Evolutionary conservation across 1,140 invertebrate genomes (phyloP).

Genomic region (Penaeus vannamei): DNA sequence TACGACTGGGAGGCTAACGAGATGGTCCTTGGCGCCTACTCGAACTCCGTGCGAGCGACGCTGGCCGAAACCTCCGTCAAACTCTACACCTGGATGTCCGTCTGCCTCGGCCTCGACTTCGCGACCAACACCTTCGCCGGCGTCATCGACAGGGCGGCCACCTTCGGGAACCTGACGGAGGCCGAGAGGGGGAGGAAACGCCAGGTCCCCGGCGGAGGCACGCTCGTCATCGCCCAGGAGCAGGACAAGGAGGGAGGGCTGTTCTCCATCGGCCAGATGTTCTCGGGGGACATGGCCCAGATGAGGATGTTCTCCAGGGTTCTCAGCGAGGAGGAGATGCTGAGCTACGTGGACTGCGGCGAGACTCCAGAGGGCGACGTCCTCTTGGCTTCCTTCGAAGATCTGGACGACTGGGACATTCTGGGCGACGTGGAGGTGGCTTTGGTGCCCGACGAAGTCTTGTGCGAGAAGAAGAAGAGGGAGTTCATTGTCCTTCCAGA

Average conservation of each 20-base stretch:
- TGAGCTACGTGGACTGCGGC: constrained; percentile 11
- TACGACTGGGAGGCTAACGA: constrained; percentile 14
- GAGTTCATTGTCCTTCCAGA: constrained; percentile 37
- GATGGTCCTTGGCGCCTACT: not conserved
- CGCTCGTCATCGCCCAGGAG: constrained; percentile 42
- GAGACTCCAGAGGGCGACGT: not conserved
- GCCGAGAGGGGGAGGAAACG: not conserved
- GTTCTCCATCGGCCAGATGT: constrained; percentile 22
- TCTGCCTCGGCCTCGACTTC: constrained; percentile 14
- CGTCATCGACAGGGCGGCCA: not conserved
- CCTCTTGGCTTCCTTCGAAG: not conserved
- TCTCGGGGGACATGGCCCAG: constrained; percentile 9
- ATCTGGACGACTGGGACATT: not conserved
- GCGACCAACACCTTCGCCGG: not conserved
- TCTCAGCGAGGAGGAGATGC: not conserved
- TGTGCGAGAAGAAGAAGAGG: not conserved
- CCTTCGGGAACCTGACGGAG: not conserved
- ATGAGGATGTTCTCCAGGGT: constrained; percentile 6
- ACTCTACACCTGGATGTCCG: not conserved
- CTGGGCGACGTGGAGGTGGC: not conserved
- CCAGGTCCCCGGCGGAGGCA: constrained; percentile 8
- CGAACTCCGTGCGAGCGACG: constrained; percentile 5
- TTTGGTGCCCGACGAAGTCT: not conserved
- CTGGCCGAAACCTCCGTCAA: not conserved
- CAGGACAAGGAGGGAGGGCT: constrained; percentile 24